Evolutionary conservation across 2,113 vertebrate species (phyloP).

Genomic region (Cottus gobio): DNA sequence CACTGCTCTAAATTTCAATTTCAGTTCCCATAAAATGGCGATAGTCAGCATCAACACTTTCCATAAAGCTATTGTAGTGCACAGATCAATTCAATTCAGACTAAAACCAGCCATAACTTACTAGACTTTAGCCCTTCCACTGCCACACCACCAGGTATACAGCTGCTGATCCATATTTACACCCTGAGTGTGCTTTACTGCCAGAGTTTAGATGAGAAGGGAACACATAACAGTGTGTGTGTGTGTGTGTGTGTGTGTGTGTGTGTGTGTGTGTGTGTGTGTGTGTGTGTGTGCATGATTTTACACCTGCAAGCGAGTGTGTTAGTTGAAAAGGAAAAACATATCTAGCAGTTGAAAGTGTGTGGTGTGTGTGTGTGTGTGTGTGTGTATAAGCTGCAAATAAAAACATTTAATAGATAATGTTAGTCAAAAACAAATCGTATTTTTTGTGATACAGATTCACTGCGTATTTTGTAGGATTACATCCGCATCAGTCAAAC

Average conservation of each 20-base stretch:
- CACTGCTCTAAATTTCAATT: not conserved
- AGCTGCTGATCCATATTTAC: conserved; percentile 15
- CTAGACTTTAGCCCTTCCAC: not conserved
- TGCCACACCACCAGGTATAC: conserved; percentile 8
- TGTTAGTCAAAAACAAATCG: not conserved
- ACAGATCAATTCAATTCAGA: not conserved
- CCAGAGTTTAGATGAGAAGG: conserved; percentile 18
- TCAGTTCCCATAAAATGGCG: conserved; percentile 1
- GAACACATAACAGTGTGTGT: conserved; percentile 10
- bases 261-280: too few relatives aligned
- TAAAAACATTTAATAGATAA: conserved; percentile 17
- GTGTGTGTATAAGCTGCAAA: conserved; percentile 13
- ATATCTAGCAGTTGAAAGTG: conserved; percentile 25
- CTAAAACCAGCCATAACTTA: conserved; percentile 25
- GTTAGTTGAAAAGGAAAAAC: not conserved
- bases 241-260: too few relatives aligned
- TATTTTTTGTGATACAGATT: not conserved
- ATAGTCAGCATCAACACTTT: conserved; percentile 13
- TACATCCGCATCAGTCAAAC: not conserved
- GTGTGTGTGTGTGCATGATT: conserved; percentile 10
- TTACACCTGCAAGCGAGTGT: conserved; percentile 33
- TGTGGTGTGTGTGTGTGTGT: conserved; percentile 16
- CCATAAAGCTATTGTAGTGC: not conserved
- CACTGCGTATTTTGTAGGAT: conserved; percentile 3
- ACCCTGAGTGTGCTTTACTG: not conserved